These are phyloP conservation scores for Aurelia aurita DNA, from an alignment of 30 jellyfish, hydroid and myxozoan species.

Conservation along the genomic window DNA sequence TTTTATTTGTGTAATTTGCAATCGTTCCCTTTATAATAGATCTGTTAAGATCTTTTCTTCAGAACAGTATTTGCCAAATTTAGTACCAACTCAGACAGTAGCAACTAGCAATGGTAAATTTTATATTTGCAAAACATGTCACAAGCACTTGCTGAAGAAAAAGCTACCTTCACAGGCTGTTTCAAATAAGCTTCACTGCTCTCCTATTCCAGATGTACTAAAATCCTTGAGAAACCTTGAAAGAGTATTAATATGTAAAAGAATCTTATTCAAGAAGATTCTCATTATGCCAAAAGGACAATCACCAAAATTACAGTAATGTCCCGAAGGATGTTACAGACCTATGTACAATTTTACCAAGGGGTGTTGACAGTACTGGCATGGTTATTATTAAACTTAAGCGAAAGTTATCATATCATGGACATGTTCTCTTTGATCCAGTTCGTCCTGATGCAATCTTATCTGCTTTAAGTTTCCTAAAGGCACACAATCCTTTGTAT, in stretches of 20 bases:
- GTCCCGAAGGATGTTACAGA: slow-evolving; percentile 7
- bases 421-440: slow-evolving; percentile 26
- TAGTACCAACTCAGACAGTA: slow-evolving; percentile 42
- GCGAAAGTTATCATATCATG: slow-evolving; percentile 14
- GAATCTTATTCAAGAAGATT: slow-evolving; percentile 24
- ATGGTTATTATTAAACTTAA: slow-evolving; percentile 17
- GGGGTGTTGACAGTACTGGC: slow-evolving; percentile 1
- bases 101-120: neutral
- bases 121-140: too few relatives aligned
- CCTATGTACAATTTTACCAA: slow-evolving; percentile 11
- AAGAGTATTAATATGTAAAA: slow-evolving; percentile 1
- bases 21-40: slow-evolving; percentile 26
- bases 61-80: neutral
- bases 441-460: slow-evolving; percentile 22
- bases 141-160: too few relatives aligned
- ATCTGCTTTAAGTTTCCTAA: slow-evolving; percentile 17
- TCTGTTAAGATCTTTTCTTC: slow-evolving; percentile 21
- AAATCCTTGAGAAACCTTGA: slow-evolving; percentile 6
- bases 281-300: slow-evolving; percentile 58
- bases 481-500: slow-evolving; percentile 5
- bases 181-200: too few relatives aligned
- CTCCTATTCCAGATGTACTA: too few relatives aligned
- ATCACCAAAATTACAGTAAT: slow-evolving; percentile 45
- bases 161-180: too few relatives aligned
- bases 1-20: slow-evolving; percentile 40